Conservation (phyloP, 2,797 vertebrate species). For the Iguana delicatissima region DNA sequence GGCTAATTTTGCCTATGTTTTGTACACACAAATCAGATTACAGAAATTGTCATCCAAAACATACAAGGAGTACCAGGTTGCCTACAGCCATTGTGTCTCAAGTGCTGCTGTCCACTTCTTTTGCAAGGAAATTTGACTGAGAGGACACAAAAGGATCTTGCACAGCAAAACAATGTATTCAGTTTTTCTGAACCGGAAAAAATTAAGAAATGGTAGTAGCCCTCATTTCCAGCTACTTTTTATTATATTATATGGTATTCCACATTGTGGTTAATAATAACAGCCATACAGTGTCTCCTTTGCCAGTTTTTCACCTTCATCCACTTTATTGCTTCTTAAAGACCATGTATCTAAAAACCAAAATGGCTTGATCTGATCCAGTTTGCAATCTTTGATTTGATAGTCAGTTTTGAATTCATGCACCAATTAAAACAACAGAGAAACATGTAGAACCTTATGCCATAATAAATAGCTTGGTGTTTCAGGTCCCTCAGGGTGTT, state of each 20-base stretch:
- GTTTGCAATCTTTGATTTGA: background rate
- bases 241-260: background rate
- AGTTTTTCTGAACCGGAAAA: conserved; percentile 28
- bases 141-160: background rate
- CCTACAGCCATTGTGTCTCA: background rate
- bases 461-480: background rate
- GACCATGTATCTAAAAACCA: background rate
- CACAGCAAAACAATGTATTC: background rate
- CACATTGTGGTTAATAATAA: conserved; percentile 31
- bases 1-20: background rate
- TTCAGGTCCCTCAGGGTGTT: background rate
- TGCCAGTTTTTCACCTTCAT: background rate
- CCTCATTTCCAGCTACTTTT: background rate
- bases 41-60: background rate
- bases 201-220: background rate
- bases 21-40: background rate
- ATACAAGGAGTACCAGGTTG: background rate
- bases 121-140: background rate
- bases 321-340: background rate
- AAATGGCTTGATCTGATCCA: conserved; percentile 12
- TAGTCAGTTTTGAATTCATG: conserved; percentile 29
- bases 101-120: background rate
- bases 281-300: background rate
- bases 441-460: background rate
- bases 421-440: background rate